Base-by-base conservation (phyloP, 2,888 invertebrate species). In the Archips xylosteana region DNA sequence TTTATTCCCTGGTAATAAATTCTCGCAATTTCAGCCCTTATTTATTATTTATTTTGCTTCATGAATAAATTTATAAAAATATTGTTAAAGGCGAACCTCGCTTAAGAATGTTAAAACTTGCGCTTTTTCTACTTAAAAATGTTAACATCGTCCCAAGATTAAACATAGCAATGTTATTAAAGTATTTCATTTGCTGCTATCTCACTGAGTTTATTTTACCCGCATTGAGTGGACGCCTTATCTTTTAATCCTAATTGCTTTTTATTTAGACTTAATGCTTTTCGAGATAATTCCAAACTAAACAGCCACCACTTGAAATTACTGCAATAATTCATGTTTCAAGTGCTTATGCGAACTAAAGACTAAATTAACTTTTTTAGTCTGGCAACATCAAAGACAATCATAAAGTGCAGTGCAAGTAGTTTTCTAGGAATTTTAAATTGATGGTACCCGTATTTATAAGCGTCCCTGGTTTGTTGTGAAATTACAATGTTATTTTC, bases 241-340 rank as follows among this genome's bases (percentile, higher is more conserved):
- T 79, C 79, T 76, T 77, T 78, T 74, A 79, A 80, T 82, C 81
- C 76, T 82, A 83, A 87, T 85, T 79, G 81, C 78, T 82, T 84
- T 84, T 83, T 81, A 83, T 84, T 81, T 82, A 79, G 70, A 77
- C 80, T 78, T 87, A 87, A 89, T 87, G 87, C 81, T 79, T 86
- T 85, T 77, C 69, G 75, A 86, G 89, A 90, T 89, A 88, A 87
- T 78, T 65, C 60, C 67, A 68, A 75, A 77, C 78, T 76, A 69
- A 73, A 79, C 76, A 77, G 77, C 77, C 81, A 89, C 90, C 88
- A 89, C 90, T 90, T 84, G 87, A 89, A 85, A 82, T 78, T 77
- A 76, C 70, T 54, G 82, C 76, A 81, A 86, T 89, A 85, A 87
- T 86, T 90, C 85, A 90, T 85, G 75, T 78, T 83, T 91, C 89